Evolutionary conservation across 2,113 vertebrate species (phyloP).

Genomic region (Gracilinanus agilis): DNA sequence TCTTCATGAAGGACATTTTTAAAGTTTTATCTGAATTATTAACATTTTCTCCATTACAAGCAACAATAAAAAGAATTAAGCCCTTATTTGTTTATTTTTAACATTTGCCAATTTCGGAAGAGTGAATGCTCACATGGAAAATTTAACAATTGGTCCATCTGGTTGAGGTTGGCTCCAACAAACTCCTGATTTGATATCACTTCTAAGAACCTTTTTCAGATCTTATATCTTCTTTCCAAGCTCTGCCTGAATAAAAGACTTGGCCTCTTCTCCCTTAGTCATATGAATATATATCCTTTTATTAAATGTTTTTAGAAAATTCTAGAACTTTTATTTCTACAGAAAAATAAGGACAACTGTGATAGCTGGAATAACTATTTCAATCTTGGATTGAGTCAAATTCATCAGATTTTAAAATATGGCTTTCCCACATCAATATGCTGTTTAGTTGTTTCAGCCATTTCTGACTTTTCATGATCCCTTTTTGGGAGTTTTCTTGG

Average conservation of each 20-base stretch:
- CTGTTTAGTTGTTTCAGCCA: neutral
- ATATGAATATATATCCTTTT: neutral
- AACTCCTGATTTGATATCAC: neutral
- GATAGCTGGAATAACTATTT: neutral
- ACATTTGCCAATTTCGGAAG: neutral
- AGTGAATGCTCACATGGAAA: neutral
- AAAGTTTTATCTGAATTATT: neutral
- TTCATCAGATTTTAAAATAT: neutral
- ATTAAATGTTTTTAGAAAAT: neutral
- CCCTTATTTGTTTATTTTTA: neutral
- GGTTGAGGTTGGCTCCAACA: neutral
- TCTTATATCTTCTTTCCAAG: neutral
- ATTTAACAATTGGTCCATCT: neutral
- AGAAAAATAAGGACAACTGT: slow-evolving; percentile 4
- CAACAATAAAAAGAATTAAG: neutral
- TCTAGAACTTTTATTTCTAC: neutral
- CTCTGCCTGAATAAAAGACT: neutral
- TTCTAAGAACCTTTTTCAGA: neutral
- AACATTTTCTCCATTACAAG: neutral
- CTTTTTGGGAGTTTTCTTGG: neutral
- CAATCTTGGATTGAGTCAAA: neutral
- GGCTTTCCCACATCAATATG: neutral
- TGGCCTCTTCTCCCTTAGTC: neutral
- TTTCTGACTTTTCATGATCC: neutral
- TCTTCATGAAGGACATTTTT: neutral